A percentile compares a stretch with the other conserved stretches of the same genome.
These are phyloP conservation scores for Lordiphosa andalusiaca DNA, from an alignment of 2,888 invertebrate genomes.

Conservation along the genomic window DNA sequence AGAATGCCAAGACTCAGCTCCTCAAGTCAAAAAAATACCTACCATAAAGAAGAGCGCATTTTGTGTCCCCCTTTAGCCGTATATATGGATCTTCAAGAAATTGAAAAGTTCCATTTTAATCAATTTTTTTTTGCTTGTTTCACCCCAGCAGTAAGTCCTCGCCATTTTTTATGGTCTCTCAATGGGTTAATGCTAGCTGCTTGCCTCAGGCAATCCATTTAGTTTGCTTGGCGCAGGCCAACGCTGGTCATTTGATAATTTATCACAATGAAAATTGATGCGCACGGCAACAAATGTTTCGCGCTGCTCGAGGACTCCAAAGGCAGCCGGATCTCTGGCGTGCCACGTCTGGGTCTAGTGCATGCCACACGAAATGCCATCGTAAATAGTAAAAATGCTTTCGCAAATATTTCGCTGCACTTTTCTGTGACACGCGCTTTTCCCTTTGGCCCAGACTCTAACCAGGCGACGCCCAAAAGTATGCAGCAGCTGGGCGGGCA, in stretches of 20 bases:
- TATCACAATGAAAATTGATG: constrained; percentile 76
- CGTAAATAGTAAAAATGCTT: constrained; percentile 71
- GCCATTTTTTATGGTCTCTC: constrained; percentile 30
- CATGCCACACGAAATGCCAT: constrained; percentile 68
- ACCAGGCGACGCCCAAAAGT: constrained; percentile 19
- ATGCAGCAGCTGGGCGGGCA: constrained; percentile 34
- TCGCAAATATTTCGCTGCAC: constrained; percentile 70
- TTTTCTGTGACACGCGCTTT: constrained; percentile 56
- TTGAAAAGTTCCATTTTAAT: too few relatives aligned
- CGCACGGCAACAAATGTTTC: constrained; percentile 20
- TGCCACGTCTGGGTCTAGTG: constrained; percentile 16
- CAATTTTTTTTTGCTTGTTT: too few relatives aligned
- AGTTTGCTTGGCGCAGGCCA: constrained; percentile 22
- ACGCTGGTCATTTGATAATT: constrained; percentile 62
- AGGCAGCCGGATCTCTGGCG: constrained; percentile 36
- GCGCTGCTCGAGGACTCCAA: not conserved
- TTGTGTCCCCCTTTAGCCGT: too few relatives aligned
- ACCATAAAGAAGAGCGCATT: too few relatives aligned
- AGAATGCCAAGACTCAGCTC: too few relatives aligned
- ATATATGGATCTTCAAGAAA: too few relatives aligned
- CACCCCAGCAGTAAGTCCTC: not conserved
- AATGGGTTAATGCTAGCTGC: constrained; percentile 33
- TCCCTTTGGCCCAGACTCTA: constrained; percentile 19
- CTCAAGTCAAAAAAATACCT: too few relatives aligned
- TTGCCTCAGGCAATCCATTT: constrained; percentile 34